Evolutionary conservation across 1,140 invertebrate species (phyloP).

Genomic region (Diachasmimorpha longicaudata): DNA sequence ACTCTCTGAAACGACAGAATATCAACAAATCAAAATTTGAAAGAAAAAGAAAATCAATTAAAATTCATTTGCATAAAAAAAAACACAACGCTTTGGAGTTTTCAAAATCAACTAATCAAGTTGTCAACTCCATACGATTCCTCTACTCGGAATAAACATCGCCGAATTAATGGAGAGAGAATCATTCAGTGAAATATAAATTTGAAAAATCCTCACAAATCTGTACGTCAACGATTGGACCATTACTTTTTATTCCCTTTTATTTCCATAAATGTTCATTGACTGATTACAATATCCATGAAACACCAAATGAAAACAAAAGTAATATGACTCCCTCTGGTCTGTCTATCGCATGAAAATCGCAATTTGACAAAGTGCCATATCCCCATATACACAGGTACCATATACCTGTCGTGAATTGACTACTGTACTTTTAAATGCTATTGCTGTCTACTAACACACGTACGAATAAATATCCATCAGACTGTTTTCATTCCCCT

Average conservation of each 20-base stretch:
- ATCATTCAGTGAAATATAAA: too few species aligned
- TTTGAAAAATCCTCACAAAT: too few species aligned
- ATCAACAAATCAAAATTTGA: too few species aligned
- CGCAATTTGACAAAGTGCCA: constrained; percentile 25
- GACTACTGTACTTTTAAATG: constrained; percentile 17
- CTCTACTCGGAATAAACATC: too few species aligned
- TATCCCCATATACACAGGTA: not conserved
- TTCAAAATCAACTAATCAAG: too few species aligned
- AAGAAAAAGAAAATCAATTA: not conserved
- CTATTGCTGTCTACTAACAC: not conserved
- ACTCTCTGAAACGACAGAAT: constrained; percentile 61
- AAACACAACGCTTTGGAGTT: too few species aligned
- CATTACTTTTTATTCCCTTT: not conserved
- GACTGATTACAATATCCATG: not conserved
- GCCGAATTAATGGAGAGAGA: too few species aligned
- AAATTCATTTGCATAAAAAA: too few species aligned
- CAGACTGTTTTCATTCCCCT: not conserved
- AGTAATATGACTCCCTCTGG: not conserved
- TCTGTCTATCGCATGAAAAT: constrained; percentile 7
- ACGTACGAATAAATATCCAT: not conserved
- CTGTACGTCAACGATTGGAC: too few species aligned
- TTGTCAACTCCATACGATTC: too few species aligned
- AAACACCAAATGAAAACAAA: not conserved
- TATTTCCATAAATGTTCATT: not conserved
- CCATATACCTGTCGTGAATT: not conserved